phyloP scores from a whole-genome alignment of 2,888 invertebrate genomes.

The Athalia cordata region DNA sequence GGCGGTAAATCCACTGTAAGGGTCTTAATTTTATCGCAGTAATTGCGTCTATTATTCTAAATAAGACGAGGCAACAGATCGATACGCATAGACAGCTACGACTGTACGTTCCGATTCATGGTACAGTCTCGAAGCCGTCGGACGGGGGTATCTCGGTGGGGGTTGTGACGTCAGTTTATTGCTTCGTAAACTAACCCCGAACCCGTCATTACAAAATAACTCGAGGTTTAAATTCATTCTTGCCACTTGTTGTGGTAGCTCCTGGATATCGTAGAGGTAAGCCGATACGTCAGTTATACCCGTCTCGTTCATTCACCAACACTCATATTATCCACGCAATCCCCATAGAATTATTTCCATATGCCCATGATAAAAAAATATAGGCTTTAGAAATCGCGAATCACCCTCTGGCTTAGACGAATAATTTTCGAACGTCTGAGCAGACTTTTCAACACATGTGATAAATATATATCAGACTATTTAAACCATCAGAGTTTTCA shows the following conservation, averaged over 20 bases:
- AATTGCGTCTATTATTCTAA: constrained; percentile 16
- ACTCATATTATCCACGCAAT: too few relatives aligned
- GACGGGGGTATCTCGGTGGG: constrained; percentile 46
- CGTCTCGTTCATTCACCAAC: constrained; percentile 1
- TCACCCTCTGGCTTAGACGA: too few relatives aligned
- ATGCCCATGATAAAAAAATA: too few relatives aligned
- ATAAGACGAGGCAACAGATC: constrained; percentile 6
- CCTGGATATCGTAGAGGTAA: neutral
- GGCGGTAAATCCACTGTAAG: neutral
- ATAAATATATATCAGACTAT: neutral
- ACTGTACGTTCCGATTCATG: constrained; percentile 3
- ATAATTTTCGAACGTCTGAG: too few relatives aligned
- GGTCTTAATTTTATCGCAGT: constrained; percentile 23
- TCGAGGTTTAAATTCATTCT: constrained; percentile 42
- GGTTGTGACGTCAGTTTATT: constrained; percentile 70
- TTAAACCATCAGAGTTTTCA: neutral
- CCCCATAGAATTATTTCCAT: too few relatives aligned
- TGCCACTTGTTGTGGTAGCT: constrained; percentile 37
- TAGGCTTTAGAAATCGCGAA: too few relatives aligned
- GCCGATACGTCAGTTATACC: neutral
- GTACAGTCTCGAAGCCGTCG: constrained; percentile 29
- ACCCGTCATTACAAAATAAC: constrained; percentile 68
- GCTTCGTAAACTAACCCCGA: constrained; percentile 69
- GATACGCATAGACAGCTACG: neutral
- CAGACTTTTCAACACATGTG: too few relatives aligned